A percentile compares a stretch with the other conserved stretches of the same genome.
phyloP scores from a whole-genome alignment of 2,888 invertebrate genomes.

The Balanococcus diminutus region DNA sequence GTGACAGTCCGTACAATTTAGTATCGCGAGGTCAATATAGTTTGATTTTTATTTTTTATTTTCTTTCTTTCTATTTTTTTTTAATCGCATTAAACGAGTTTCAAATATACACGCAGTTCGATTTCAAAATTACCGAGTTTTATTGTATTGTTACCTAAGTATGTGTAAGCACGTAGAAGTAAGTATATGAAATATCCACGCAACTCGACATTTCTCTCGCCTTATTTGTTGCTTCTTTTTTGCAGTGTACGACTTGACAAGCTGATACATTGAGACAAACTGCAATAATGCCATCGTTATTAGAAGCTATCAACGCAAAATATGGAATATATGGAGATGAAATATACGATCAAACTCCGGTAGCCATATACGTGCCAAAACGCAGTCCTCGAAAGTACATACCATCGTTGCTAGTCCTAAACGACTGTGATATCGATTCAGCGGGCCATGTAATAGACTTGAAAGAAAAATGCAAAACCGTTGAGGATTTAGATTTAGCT shows the following conservation, averaged over 20 bases:
- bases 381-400: conserved; percentile 72
- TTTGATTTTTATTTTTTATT: background rate
- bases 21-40: conserved; percentile 3
- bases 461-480: conserved; percentile 82
- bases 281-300: conserved; percentile 77
- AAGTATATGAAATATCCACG: background rate
- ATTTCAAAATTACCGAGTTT: conserved; percentile 18
- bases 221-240: background rate
- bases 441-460: conserved; percentile 83
- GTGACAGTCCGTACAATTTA: background rate
- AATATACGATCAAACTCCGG: conserved; percentile 68
- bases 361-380: conserved; percentile 86
- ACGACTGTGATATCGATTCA: conserved; percentile 88
- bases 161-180: background rate
- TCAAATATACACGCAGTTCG: background rate
- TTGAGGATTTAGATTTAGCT: conserved; percentile 92
- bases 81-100: background rate
- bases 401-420: conserved; percentile 83
- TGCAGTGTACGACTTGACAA: background rate
- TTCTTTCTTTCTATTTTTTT: background rate
- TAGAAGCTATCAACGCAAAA: conserved; percentile 88
- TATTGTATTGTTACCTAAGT: background rate
- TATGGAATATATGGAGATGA: conserved; percentile 72
- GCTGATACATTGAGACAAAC: background rate
- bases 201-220: background rate